These are phyloP conservation scores for Rhizomys pruinosus DNA, from an alignment of 2,113 vertebrate species.

Conservation along the genomic window DNA sequence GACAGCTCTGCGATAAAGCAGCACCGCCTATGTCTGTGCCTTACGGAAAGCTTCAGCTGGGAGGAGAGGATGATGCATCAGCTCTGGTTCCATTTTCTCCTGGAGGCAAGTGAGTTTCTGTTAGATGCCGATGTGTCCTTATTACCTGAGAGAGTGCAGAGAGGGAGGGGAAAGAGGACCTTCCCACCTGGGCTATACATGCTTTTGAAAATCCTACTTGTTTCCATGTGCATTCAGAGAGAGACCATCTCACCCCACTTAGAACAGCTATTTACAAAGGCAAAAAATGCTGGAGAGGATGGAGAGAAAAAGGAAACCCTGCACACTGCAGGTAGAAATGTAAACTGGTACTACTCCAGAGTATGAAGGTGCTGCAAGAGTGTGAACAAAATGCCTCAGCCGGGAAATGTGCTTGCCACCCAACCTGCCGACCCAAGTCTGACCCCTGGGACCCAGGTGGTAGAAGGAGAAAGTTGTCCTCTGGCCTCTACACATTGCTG, in stretches of 20 bases:
- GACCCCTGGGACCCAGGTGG: neutral
- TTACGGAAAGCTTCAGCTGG: neutral
- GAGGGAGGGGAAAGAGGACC: neutral
- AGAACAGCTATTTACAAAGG: neutral
- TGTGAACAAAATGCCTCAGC: neutral
- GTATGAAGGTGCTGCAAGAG: neutral
- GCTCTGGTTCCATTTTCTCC: neutral
- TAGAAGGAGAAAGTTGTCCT: neutral
- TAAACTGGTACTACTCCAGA: neutral
- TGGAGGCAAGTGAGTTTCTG: neutral
- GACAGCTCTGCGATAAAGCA: neutral
- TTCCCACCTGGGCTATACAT: neutral
- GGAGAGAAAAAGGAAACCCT: neutral
- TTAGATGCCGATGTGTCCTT: slow-evolving; percentile 11
- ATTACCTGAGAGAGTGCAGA: neutral
- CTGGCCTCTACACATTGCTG: neutral
- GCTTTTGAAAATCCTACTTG: neutral
- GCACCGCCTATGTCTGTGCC: neutral
- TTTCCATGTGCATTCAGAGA: neutral
- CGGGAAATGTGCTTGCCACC: neutral
- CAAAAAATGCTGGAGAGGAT: neutral
- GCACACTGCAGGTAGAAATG: neutral
- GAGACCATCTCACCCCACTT: neutral
- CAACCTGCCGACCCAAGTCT: neutral
- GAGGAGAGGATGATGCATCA: slow-evolving; percentile 26